Evolutionary conservation across 2,113 vertebrate genomes (phyloP), one percentile per base, ranked within the genome.

Genomic region (Amia ocellicauda): DNA sequence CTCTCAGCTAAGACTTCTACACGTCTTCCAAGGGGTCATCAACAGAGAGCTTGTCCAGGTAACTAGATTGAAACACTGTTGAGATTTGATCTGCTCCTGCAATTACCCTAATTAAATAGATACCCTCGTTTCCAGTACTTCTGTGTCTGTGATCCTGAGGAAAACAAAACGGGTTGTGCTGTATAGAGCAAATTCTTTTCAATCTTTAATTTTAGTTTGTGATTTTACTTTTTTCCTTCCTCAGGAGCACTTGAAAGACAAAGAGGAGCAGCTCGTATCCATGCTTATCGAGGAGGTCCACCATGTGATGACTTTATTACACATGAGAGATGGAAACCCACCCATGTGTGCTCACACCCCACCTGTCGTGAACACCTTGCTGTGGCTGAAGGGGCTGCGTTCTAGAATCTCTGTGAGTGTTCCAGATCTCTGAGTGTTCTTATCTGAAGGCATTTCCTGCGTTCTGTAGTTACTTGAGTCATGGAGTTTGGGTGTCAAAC

Each of bases 31-130:
- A 65, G 68, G 68, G 11, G 28, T 70, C 50, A 49, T 56, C 41
- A 61, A 57, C 45, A 60, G 68, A 55, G 68, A 69, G 41, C 20
- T 54, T 54, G 68, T 69, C 31, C 59, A 70, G 68, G 68, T 70
- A 53, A 53, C 10, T 50, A n/a, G 1, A n/a, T 11, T 50, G 19
- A 50, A 50, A 43, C 42, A 43, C 19, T 17, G 19, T 17, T n/a
- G n/a, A n/a, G 47, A 7, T n/a, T 11, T 20, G 13, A n/a, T n/a
- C 5, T n/a, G 17, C 47, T 50, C 7, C 13, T 20, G 40, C 40
- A 41, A 50, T n/a, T 50, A 50, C 47, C 47, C 7, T 7, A 7
- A n/a, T 50, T 7, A 20, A n/a, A n/a, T n/a, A n/a, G n/a, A n/a
- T n/a, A n/a, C n/a, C n/a, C n/a, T n/a, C n/a, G n/a, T n/a, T n/a